Conservation (phyloP, 1,140 invertebrate genomes). For the Phymorhynchus buccinoides region DNA sequence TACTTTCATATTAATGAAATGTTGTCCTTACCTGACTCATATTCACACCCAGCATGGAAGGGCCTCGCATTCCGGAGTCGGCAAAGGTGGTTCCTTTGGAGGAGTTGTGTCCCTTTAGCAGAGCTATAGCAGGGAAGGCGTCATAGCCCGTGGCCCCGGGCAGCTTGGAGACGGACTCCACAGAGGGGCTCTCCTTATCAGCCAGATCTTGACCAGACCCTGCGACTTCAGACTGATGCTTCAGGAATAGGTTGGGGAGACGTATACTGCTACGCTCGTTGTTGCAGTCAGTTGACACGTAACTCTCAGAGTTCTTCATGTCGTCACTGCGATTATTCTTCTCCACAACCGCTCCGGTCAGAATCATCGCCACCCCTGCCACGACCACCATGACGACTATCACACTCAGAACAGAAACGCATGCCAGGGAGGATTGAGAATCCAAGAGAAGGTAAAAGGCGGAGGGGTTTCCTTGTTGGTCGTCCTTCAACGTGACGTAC, state of each 20-base stretch:
- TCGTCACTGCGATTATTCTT: not conserved
- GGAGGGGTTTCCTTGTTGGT: not conserved
- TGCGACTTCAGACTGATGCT: conserved; percentile 33
- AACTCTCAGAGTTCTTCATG: conserved; percentile 31
- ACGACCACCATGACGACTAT: conserved; percentile 21
- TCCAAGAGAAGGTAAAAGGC: conserved; percentile 21
- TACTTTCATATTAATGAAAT: too few relatives aligned
- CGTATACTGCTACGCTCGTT: not conserved
- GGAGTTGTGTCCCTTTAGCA: conserved; percentile 39
- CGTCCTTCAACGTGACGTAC: not conserved
- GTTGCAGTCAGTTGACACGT: conserved; percentile 7
- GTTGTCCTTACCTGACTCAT: conserved; percentile 54
- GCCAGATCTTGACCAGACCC: conserved; percentile 24
- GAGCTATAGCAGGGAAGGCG: conserved; percentile 33
- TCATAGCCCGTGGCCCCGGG: conserved; percentile 39
- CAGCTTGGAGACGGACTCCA: conserved; percentile 34
- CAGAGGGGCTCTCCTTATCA: conserved; percentile 28
- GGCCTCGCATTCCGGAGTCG: not conserved
- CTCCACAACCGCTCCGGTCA: not conserved
- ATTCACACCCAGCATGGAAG: conserved; percentile 59
- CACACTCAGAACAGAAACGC: conserved; percentile 18
- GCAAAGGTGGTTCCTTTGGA: conserved; percentile 49
- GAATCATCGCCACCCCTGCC: not conserved
- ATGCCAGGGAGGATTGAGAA: not conserved
- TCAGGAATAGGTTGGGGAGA: conserved; percentile 5